Base-by-base conservation (phyloP, 2,888 invertebrate genomes). In the Willowsia nigromaculata region DNA sequence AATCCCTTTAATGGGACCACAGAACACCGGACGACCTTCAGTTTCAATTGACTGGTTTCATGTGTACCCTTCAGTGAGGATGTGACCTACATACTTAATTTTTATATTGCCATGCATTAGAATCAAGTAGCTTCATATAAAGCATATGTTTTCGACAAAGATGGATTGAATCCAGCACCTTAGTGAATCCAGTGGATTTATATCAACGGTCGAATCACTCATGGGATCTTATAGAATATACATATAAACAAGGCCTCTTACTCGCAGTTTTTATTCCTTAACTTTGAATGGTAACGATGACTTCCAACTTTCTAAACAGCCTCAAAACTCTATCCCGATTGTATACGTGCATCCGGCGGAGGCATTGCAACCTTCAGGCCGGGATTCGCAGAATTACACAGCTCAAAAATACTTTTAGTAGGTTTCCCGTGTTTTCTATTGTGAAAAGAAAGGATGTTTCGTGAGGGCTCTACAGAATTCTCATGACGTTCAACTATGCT, bases 41-140 rank as follows among this genome's bases (percentile, higher is more conserved):
- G 76, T 50, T 76, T 50, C 47, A 25, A 50, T 76, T 50, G 50
- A 76, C 76, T 76, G 76, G 47, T 76, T 76, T 71, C 40, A 40
- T 5, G 1, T 13, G 27, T 62, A 13, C 18, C 68, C 68, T 68
- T 68, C 40, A 18, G n/a, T 18, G 40, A 9, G 13, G 40, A 68
- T 37, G 68, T 40, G 40, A 68, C 68, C 68, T 40, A 68, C 4
- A 68, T 68, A 18, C 40, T 18, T 40, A 30, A n/a, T 22, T 62
- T 62, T 62, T 13, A 30, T 30, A 62, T 30, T 15, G 22, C 25
- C 18, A 11, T 27, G n/a, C n/a, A n/a, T n/a, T n/a, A n/a, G n/a
- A n/a, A n/a, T 62, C 3, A 22, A 53, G 53, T 11, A 22, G 22
- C 6, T 11, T 7, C 4, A 22, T 50, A 22, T 11, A 53, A 18